phyloP scores from a whole-genome alignment of 23 tunicate species.

The Halocynthia roretzi region DNA sequence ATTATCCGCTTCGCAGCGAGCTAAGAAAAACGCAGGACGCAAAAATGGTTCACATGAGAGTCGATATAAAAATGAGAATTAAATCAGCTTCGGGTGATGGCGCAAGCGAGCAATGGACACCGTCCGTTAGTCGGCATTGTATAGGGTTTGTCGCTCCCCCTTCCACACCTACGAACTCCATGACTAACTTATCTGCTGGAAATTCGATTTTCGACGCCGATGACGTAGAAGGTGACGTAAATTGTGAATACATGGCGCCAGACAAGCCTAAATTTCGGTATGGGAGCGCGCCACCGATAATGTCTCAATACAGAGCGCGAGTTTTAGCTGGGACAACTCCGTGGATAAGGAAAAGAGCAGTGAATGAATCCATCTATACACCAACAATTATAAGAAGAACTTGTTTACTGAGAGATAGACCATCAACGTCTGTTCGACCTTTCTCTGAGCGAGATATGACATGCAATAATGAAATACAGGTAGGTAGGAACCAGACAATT shows the following conservation, averaged over 20 bases:
- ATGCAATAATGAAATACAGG: too few species aligned
- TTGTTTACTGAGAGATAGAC: background rate
- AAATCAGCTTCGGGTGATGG: background rate
- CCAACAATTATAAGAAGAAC: background rate
- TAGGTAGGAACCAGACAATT: too few species aligned
- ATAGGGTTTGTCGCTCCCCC: constrained; percentile 19
- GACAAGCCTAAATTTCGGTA: constrained; percentile 3
- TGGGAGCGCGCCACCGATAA: constrained; percentile 23
- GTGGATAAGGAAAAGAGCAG: constrained; percentile 20
- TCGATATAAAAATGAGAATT: constrained; percentile 24
- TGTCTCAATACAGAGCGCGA: constrained; percentile 20
- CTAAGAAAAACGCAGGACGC: background rate
- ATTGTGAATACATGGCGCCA: background rate
- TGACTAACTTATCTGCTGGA: background rate
- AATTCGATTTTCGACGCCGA: background rate
- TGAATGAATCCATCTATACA: background rate
- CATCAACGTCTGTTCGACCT: constrained; percentile 20
- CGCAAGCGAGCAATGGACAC: background rate
- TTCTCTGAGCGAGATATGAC: constrained; percentile 14
- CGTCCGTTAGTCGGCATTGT: background rate
- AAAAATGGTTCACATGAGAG: constrained; percentile 18
- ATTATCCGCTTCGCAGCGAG: constrained; percentile 13
- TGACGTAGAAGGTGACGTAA: constrained; percentile 4
- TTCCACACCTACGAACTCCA: constrained; percentile 10
- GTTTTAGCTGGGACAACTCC: constrained; percentile 2